Conservation (phyloP, 2,113 vertebrate species). For the Ibidorhyncha struthersii region DNA sequence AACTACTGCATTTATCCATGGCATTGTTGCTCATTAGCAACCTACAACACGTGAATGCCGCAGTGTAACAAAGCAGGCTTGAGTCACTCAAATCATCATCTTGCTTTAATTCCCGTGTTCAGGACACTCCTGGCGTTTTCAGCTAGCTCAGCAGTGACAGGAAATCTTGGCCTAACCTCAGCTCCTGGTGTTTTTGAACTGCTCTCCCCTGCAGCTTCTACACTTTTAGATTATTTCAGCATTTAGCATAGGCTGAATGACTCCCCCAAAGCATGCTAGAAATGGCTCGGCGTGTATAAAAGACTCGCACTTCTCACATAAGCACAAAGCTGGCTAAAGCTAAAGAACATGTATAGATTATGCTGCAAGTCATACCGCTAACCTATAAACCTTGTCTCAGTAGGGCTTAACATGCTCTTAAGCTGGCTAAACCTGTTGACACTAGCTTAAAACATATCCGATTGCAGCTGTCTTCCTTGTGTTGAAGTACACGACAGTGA, state of each 20-base stretch:
- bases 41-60: not conserved
- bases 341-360: not conserved
- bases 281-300: not conserved
- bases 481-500: not conserved
- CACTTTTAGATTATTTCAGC: not conserved
- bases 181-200: not conserved
- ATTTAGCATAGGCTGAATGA: not conserved
- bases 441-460: not conserved
- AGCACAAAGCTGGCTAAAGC: not conserved
- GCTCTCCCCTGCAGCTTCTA: not conserved
- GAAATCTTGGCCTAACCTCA: not conserved
- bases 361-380: not conserved
- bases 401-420: not conserved
- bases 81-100: not conserved
- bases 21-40: not conserved
- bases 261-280: not conserved
- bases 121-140: not conserved
- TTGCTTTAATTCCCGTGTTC: not conserved
- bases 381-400: constrained; percentile 18
- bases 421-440: constrained; percentile 14
- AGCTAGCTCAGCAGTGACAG: not conserved
- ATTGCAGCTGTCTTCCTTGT: not conserved
- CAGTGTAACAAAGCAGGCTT: not conserved
- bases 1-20: not conserved
- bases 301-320: not conserved